Base-by-base conservation (phyloP, 2,113 vertebrate genomes). In the Melanotaenia duboulayi region DNA sequence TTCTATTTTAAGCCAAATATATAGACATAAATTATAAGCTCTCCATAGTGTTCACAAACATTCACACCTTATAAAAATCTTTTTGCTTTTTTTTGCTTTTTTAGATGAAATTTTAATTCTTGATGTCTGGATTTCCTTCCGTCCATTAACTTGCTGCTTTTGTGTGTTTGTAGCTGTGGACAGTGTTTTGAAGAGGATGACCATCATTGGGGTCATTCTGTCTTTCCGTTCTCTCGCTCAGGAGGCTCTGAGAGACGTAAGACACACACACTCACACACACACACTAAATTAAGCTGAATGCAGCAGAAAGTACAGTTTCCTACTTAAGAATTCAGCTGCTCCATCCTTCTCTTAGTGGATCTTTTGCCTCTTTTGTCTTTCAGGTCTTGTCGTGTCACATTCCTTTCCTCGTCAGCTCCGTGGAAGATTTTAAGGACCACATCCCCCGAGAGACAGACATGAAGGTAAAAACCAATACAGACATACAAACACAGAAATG, bases 371-470 rank as follows among this genome's bases (percentile, higher is more conserved):
- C 6, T 28, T 20, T 2, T 44, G 32, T 2, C 44, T 25, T 58
- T 5, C 58, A 99, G 98, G 98, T 99, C 56, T 94, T 99, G 73
- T 98, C 97, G 59, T 99, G 97, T 89, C 98, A 99, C 87, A 99
- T 99, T 95, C 98, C 98, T 75, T 99, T 99, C 91, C 95, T 99
- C 92, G 97, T 99, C 87, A 99, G 98, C 90, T 99, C 97, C 23
- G 97, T 99, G 42, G 97, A 99, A 86, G 98, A 99, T 81, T 99
- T 99, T 77, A 99, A 99, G 87, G 97, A 99, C 90, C 98, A 99
- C 95, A 99, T 99, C 95, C 98, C 98, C 85, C 94, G 98, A 79
- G 98, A 99, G 89, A 99, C 98, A 0, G 98, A 99, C 92, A 99
- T 99, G 98, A 99, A 99, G 97, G 98, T 98, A 94, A 84, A 78